A percentile compares a stretch with the other conserved stretches of the same genome.
These are phyloP conservation scores for Spisula solida DNA, from an alignment of 2,888 invertebrate genomes.

Conservation along the genomic window DNA sequence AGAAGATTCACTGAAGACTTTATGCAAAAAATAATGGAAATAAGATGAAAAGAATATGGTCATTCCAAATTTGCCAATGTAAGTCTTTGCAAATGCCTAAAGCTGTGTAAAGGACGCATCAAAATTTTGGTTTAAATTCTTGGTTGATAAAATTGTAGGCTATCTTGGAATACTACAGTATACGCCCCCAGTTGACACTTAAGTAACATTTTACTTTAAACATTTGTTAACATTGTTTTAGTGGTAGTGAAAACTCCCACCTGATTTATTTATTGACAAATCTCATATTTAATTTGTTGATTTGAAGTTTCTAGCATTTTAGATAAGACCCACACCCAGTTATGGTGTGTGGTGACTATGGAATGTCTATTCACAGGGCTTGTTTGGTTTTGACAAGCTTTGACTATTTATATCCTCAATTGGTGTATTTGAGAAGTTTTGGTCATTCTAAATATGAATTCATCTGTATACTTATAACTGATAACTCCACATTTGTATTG, in stretches of 20 bases:
- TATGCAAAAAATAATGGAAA: too few species aligned
- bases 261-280: not conserved
- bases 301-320: not conserved
- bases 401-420: not conserved
- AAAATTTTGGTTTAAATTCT: too few species aligned
- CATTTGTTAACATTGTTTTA: not conserved
- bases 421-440: slow-evolving; percentile 6
- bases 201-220: not conserved
- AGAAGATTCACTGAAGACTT: too few species aligned
- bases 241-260: not conserved
- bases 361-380: not conserved
- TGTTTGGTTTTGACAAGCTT: slow-evolving; percentile 13
- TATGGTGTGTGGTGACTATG: not conserved
- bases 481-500: not conserved
- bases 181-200: too few species aligned
- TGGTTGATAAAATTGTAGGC: too few species aligned
- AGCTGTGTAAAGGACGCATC: too few species aligned
- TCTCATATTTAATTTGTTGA: slow-evolving; percentile 16
- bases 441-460: not conserved
- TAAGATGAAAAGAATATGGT: too few species aligned
- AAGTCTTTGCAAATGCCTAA: too few species aligned
- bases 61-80: too few species aligned
- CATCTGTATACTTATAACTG: not conserved
- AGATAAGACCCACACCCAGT: slow-evolving; percentile 13
- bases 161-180: too few species aligned